Base-by-base conservation (phyloP, 1,140 invertebrate species). In the Notospermus geniculatus region DNA sequence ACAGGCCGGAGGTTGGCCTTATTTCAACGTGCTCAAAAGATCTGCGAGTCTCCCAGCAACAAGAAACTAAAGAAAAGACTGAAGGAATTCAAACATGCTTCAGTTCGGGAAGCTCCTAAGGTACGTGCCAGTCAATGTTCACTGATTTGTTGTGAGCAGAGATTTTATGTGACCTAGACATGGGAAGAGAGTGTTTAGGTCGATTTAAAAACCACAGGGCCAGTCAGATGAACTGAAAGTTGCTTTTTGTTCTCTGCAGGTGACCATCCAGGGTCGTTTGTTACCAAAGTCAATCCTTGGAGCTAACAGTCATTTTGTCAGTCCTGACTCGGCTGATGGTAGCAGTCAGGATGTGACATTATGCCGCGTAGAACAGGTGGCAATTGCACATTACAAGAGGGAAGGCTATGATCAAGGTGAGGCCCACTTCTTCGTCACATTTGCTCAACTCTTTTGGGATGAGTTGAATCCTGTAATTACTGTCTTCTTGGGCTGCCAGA, bases 321-420 rank as follows among this genome's bases (percentile, higher is more conserved):
- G 71, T 39, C 67, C 70, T 7, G 72, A 74, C 13, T 72, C 74
- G 7, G 66, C 69, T 28, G 66, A 66, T 7, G 62, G 78, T n/a
- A 73, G 75, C 30, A 72, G 74, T 2, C 63, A 72, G 22, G 69
- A 73, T 32, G 59, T 78, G 30, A 73, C 72, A n/a, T 63, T 77
- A 15, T 76, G 75, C 69, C 62, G 70, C 27, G 85, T 87, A 30
- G 85, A 87, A 70, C 72, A 84, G 60, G 70, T 84, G 27, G 84
- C 81, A 17, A 62, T 86, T 25, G 66, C 79, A 46, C 79, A 85
- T 69, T 87, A 86, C 65, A 19, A 50, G 25, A 73, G 72, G 41
- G 63, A 76, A 11, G 84, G 83, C 0, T 86, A 76, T 62, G 63
- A 71, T 2, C 70, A 82, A 67, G 84, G 82, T 81, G 67, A 23